phyloP scores from a whole-genome alignment of 2,113 vertebrate genomes.

The Toxostoma redivivum region DNA sequence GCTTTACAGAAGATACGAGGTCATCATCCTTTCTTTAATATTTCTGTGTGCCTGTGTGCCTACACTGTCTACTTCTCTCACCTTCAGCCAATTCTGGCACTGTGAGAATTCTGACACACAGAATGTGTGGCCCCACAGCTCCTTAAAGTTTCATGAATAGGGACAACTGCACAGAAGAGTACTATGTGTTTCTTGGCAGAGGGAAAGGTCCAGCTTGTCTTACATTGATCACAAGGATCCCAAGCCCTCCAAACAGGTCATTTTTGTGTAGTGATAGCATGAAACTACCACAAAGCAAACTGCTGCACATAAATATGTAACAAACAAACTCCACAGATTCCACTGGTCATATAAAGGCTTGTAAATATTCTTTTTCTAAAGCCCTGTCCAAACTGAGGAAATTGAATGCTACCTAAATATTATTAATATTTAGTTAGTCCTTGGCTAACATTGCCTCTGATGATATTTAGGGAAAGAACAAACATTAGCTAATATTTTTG shows the following conservation, averaged over 20 bases:
- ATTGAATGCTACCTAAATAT: background rate
- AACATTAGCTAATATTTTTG: background rate
- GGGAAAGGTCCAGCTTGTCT: background rate
- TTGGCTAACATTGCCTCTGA: background rate
- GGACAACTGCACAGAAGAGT: background rate
- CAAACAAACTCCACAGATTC: background rate
- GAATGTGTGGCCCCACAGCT: background rate
- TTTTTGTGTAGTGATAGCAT: background rate
- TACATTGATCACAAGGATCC: background rate
- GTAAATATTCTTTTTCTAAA: background rate
- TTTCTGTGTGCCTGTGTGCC: background rate
- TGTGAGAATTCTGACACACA: background rate
- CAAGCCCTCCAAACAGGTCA: background rate
- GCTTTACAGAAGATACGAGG: background rate
- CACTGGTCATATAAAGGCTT: background rate
- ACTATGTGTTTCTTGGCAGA: background rate
- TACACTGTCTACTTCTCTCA: background rate
- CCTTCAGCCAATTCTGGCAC: background rate
- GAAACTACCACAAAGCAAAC: background rate
- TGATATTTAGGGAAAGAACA: background rate
- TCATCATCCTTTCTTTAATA: background rate
- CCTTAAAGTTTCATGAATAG: background rate
- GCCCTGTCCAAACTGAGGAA: background rate
- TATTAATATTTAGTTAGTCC: background rate
- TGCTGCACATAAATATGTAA: background rate